Base-by-base conservation (phyloP, 2,888 invertebrate species). In the Aphodius sticticus region DNA sequence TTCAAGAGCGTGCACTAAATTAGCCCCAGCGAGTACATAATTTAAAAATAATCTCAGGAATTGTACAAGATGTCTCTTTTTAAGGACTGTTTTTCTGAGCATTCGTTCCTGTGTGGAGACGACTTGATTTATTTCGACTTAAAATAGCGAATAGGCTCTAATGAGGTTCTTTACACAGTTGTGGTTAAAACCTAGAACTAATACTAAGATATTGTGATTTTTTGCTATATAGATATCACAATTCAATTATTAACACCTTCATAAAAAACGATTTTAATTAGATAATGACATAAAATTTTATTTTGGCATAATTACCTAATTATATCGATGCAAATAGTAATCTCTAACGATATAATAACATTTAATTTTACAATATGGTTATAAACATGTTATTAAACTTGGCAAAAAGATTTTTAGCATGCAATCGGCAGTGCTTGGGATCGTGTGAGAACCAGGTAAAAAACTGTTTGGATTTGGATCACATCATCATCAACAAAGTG, bases 21-120 rank as follows among this genome's bases (percentile, higher is more conserved):
- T 74, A 74, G 37, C 74, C 35, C 35, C 74, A 26, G 26, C 37
- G 74, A n/a, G 35, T 35, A 37, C 74, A 37, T 74, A 74, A 74
- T 74, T 74, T 74, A 74, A 74, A 74, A 74, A 74, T 74, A 74
- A 74, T 74, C 74, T 15, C 74, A 7, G 36, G 35, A 74, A 75
- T 35, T 35, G 53, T 53, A 12, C 53, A 53, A 7, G 53, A 12
- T 53, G 53, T 53, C 53, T 53, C 53, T 53, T 53, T 53, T 53
- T 53, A 53, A 53, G 53, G 53, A 53, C 9, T 53, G 26, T 26
- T 26, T 53, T 53, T 53, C 12, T 53, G 53, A 53, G 53, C 53
- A 5, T 53, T 53, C 12, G 53, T 53, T 26, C 26, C 53, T 53
- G 53, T 5, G 53, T 53, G 53, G 3, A 53, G 53, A 5, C 4